A percentile compares a stretch with the other conserved stretches of the same genome.
phyloP scores from a whole-genome alignment of 1,140 invertebrate genomes.

The Globodera rostochiensis region DNA sequence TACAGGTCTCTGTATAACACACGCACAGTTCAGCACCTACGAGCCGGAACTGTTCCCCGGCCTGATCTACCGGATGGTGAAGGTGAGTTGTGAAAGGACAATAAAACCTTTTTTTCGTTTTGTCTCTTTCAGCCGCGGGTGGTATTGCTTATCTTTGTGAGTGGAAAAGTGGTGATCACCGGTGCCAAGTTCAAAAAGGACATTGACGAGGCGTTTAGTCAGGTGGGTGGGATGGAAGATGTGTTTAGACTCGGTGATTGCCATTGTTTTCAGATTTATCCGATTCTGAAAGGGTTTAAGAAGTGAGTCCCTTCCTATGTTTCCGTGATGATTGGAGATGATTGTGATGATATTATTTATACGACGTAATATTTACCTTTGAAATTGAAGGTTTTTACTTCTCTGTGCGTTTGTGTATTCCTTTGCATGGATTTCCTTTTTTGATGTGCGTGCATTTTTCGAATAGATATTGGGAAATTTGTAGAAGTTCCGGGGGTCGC shows the following conservation, averaged over 20 bases:
- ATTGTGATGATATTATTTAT: too few species aligned
- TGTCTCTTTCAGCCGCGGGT: conserved; percentile 77
- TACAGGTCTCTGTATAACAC: conserved; percentile 27
- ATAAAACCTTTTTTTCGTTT: not conserved
- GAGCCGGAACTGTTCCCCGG: conserved; percentile 87
- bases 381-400: too few species aligned
- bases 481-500: too few species aligned
- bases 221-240: conserved; percentile 97
- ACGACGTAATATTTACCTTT: too few species aligned
- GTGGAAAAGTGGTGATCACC: conserved; percentile 67
- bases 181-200: conserved; percentile 96
- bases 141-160: conserved; percentile 76
- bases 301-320: conserved; percentile 70
- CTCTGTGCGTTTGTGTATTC: too few species aligned
- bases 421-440: too few species aligned
- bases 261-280: conserved; percentile 75
- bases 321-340: too few species aligned
- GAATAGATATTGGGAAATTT: too few species aligned
- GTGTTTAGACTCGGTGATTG: conserved; percentile 77
- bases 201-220: conserved; percentile 99
- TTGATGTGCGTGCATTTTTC: too few species aligned
- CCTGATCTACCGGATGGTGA: conserved; percentile 98
- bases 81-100: conserved; percentile 64
- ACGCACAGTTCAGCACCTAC: conserved; percentile 83
- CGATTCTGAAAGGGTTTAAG: conserved; percentile 97